Evolutionary conservation across 37 sponge, comb jelly and placozoan genomes (phyloP), one percentile per base, ranked within the genome.

Genomic region (Petrosia ficiformis): DNA sequence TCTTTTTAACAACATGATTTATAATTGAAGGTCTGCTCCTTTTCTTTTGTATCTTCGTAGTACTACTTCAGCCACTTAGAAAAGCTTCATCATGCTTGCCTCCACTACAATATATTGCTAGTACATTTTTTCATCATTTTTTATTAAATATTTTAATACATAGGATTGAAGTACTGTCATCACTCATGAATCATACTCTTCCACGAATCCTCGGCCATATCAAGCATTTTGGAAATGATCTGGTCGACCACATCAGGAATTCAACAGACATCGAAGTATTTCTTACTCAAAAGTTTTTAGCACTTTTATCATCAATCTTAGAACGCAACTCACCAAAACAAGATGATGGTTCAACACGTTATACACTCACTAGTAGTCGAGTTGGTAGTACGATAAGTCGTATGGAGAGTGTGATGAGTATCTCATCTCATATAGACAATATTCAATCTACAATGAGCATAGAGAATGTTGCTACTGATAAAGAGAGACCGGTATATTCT

Each of bases 271-370:
- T 39, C 1, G 71, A 73, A 66, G 29, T 72, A 22, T 8, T 24
- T 0, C 73, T 72, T 4, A 86, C 82, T 3, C 74, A 33, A 24
- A 40, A 52, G 59, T 74, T 86, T 43, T 57, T 80, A 29, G 70
- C 34, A 38, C 76, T 86, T 29, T 76, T 86, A 40, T 86, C 86
- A 2, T 75, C 86, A n/a, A 43, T 86, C 32, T 60, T 86, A 38
- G 76, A 80, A 63, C 48, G 86, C n/a, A 74, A 80, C 34, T 59
- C 80, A 34, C 86, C 86, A 10, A 80, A 67, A 44, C 22, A 57
- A 4, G 81, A 74, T 11, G 11, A 26, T 33, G 19, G 65, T 29
- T 48, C 54, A 19, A 48, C 54, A 8, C 8, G 54, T 48, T 14
- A 14, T 48, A 31, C 41, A 42, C n/a, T 26, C 28, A 76, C 26